Evolutionary conservation across 2,888 invertebrate species (phyloP), one percentile per base, ranked within the genome.

Genomic region (Epistrophe eligans): DNA sequence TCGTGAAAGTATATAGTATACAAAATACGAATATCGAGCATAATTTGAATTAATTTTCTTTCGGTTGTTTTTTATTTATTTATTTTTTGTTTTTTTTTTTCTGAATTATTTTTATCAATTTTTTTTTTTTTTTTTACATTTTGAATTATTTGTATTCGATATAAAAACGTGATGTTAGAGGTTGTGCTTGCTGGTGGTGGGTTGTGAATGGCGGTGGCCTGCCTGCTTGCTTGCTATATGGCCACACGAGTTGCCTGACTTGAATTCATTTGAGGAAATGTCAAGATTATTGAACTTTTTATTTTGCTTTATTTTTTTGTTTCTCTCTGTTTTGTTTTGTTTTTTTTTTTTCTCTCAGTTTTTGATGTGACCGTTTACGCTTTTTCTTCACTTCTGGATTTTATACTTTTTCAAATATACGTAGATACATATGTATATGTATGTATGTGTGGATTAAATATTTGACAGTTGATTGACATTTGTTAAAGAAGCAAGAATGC

Each of bases 281-380:
- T 80, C 77, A 80, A 77, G 72, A 84, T 55, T 79, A 66, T 76
- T 76, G 74, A 84, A 79, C 80, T 72, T 64, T 83, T 24, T 24
- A 3, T 24, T 72, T 17, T 40, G 9, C 64, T 40, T 19, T 3
- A 0, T 24, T 45, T 2, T 38, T 38, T 45, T 48, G 58, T 24
- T 9, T n/a, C n/a, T 66, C 3, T 45, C 28, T 19, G 13, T 24
- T 76, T 70, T 81, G 55, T 48, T 70, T 81, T 70, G 55, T 9
- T 45, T 28, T 45, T 6, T 43, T 43, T n/a, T 43, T n/a, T 8
- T 45, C 3, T 9, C 3, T 17, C 15, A 4, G n/a, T 5, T 35
- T 77, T 71, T 76, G 48, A 43, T 70, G 35, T 81, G 79, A 32
- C 40, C 58, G 64, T 48, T 43, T 24, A n/a, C 24, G 32, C 0